Evolutionary conservation across 2,888 invertebrate genomes (phyloP), one percentile per base, ranked within the genome.

Genomic region (Euclidia mi): DNA sequence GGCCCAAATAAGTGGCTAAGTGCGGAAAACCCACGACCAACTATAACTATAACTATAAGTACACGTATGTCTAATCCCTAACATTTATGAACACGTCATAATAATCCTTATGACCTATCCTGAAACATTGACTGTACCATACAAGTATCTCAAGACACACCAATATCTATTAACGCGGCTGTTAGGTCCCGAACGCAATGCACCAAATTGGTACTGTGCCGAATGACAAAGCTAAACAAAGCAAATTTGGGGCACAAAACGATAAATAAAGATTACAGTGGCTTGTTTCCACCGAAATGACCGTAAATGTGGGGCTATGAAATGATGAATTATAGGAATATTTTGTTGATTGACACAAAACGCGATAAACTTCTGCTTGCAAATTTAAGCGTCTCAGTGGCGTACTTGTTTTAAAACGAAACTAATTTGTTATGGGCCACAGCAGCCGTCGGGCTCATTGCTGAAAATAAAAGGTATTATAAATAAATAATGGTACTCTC

Each of bases 221-320:
- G 42, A 62, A 59, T 56, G 61, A 57, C 62, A 56, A 32, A 59
- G 56, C 60, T 57, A 58, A 67, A 71, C 71, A 71, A 71, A 70
- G 71, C 71, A 56, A 65, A 71, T 71, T 68, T 66, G 59, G 71
- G 43, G 48, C 46, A 56, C 56, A 67, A 71, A 64, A 71, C 66
- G 46, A 76, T 76, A 76, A 76, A 76, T 76, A 76, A 76, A 76
- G 76, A 76, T 76, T 76, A 76, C 74, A 37, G 65, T 67, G 71
- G 61, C 74, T 61, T 62, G 65, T 57, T 66, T 57, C 58, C 59
- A 69, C 74, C 37, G 57, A 62, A 63, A 69, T 71, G 65, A 68
- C 76, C 73, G 57, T 64, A 62, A 47, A 42, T 17, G 60, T 62
- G 4, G 40, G 66, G 71, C 48, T 40, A 28, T 12, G 35, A 57